These are phyloP conservation scores for Columba janthina DNA, from an alignment of 2,113 vertebrate species.

Conservation along the genomic window DNA sequence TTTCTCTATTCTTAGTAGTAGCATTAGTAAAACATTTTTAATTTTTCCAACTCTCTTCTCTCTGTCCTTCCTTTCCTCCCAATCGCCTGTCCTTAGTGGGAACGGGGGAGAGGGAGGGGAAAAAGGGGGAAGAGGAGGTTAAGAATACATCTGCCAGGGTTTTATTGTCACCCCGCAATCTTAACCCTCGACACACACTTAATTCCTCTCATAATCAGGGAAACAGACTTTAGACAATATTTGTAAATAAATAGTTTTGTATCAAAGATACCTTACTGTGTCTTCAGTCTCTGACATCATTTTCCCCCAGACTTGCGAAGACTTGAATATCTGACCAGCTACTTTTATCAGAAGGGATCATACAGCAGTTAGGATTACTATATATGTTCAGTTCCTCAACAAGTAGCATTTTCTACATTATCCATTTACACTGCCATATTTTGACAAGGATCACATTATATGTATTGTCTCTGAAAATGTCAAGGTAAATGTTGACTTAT, in stretches of 20 bases:
- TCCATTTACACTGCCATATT: not conserved
- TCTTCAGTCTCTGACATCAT: not conserved
- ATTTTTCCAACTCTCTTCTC: too few species aligned
- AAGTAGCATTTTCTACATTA: not conserved
- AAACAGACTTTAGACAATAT: not conserved
- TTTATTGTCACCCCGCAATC: too few species aligned
- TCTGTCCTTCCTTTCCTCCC: too few species aligned
- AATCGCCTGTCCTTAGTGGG: too few species aligned
- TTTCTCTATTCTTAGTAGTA: too few species aligned
- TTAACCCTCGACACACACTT: not conserved
- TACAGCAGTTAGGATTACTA: not conserved
- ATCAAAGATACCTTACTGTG: not conserved
- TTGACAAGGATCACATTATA: not conserved
- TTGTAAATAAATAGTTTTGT: not conserved
- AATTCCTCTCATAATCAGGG: not conserved
- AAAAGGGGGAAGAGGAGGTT: too few species aligned
- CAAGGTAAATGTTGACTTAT: not conserved
- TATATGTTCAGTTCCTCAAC: not conserved
- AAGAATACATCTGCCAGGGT: too few species aligned
- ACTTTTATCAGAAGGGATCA: not conserved
- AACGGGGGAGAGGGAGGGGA: too few species aligned
- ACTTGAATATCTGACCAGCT: not conserved
- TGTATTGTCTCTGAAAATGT: not conserved
- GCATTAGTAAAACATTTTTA: too few species aligned
- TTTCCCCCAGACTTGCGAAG: not conserved